Evolutionary conservation across 2,888 invertebrate genomes (phyloP), one percentile per base, ranked within the genome.

Genomic region (Tachina grossa): DNA sequence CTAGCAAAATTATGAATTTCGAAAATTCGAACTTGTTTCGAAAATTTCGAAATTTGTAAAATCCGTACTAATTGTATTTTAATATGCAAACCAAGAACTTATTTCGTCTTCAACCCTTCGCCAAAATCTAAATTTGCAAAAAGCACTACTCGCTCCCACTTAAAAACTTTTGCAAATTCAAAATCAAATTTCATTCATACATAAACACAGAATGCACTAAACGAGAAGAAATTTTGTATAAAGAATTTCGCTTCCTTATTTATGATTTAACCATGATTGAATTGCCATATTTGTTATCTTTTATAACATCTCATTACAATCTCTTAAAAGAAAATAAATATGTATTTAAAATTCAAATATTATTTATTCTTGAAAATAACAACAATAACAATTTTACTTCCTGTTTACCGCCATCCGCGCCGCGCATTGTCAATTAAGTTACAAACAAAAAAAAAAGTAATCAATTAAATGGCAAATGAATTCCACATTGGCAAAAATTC

Each of bases 381-480:
- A 75, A 75, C 45, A 66, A 31, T 31, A 31, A 31, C 31, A 31
- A 53, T 45, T 61, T 81, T 61, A 81, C 75, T 81, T 81, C 81
- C 81, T 75, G 81, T 75, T 81, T 57, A 57, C 68, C 77, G 57
- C n/a, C 76, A 77, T 57, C 8, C 16, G n/a, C 39, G 51, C 16
- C 66, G 16, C 16, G 31, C 61, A 31, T 51, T 69, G 61, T 63
- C 71, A 79, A 31, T 79, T 63, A 79, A 53, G 57, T 49, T 39
- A 43, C 45, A 49, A 69, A 31, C 2, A 49, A 74, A 45, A 57
- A 63, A 59, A 41, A 72, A 57, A 55, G 59, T 61, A 68, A 84
- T 78, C 77, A 78, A 82, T 85, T 85, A 82, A 82, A 85, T 75
- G 69, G 45, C 65, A 80, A 69, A 84, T 76, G 63, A 79, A 79